phyloP scores from a whole-genome alignment of 1,140 invertebrate genomes.

The Dendroctonus ponderosae region DNA sequence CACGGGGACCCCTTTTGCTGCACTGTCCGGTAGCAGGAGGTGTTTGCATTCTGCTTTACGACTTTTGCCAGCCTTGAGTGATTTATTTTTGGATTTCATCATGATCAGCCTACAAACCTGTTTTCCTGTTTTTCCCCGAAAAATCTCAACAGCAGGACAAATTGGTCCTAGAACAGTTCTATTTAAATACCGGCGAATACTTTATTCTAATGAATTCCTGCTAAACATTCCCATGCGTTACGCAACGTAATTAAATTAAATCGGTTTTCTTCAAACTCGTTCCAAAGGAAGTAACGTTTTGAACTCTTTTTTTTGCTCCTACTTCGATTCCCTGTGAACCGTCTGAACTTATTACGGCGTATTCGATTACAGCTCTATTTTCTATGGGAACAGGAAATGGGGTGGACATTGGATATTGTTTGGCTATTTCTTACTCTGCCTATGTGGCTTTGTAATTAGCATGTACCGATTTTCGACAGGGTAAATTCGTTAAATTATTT shows the following conservation, averaged over 20 bases:
- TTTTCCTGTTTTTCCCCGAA: no score
- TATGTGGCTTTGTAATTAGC: no score
- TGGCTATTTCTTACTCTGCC: no score
- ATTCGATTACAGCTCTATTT: conserved; percentile 25
- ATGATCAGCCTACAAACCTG: no score
- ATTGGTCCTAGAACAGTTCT: no score
- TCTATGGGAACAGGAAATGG: conserved; percentile 28
- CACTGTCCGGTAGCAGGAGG: conserved; percentile 16
- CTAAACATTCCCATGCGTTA: not conserved
- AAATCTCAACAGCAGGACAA: no score
- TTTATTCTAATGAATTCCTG: no score
- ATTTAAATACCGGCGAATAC: no score
- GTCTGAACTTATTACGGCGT: not conserved
- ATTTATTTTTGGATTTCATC: conserved; percentile 7
- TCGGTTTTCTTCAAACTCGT: conserved; percentile 10
- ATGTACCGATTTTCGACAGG: no score
- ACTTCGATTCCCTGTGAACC: conserved; percentile 12
- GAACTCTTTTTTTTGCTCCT: conserved; percentile 1
- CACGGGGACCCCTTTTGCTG: not conserved
- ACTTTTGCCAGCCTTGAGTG: conserved; percentile 12
- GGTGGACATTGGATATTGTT: conserved; percentile 17
- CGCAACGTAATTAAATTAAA: conserved; percentile 12
- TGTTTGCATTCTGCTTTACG: conserved; percentile 12
- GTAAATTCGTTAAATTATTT: no score
- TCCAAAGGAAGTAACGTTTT: conserved; percentile 18